Percentiles rank a stretch among this genome's conserved stretches.
Evolutionary conservation across 1,140 invertebrate genomes (phyloP).

Genomic region (Ridgeia piscesae): DNA sequence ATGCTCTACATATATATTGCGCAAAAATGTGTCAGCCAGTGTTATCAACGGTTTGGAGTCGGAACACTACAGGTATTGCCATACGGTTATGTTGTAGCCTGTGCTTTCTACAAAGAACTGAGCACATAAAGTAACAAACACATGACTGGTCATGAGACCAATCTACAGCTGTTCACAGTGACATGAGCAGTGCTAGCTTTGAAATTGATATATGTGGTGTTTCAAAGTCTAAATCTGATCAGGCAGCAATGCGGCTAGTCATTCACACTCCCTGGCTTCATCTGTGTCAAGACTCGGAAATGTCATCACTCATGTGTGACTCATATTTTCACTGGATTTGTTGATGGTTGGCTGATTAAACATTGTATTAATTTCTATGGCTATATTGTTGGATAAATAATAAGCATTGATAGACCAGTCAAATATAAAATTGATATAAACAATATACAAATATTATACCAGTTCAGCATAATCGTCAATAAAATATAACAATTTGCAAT

Average conservation of each 20-base stretch:
- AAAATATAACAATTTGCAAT: too few relatives aligned
- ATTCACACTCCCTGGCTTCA: background rate
- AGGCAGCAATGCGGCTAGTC: background rate
- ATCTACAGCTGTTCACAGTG: background rate
- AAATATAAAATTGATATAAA: too few relatives aligned
- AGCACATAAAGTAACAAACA: background rate
- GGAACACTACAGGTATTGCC: background rate
- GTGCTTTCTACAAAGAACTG: background rate
- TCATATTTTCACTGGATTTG: too few relatives aligned
- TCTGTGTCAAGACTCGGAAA: too few relatives aligned
- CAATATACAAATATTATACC: too few relatives aligned
- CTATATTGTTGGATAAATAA: too few relatives aligned
- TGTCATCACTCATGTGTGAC: too few relatives aligned
- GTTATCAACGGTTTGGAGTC: background rate
- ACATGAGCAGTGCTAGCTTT: background rate
- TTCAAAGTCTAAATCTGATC: background rate
- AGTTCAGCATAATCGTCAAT: too few relatives aligned
- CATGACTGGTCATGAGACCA: background rate
- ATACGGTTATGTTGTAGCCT: background rate
- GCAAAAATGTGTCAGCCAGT: background rate
- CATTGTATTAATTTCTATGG: too few relatives aligned
- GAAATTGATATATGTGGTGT: background rate
- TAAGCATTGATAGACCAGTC: too few relatives aligned
- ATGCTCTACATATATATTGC: background rate
- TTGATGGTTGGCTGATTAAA: too few relatives aligned